Conservation (phyloP, 2,113 vertebrate species). For the Platysternon megacephalum region DNA sequence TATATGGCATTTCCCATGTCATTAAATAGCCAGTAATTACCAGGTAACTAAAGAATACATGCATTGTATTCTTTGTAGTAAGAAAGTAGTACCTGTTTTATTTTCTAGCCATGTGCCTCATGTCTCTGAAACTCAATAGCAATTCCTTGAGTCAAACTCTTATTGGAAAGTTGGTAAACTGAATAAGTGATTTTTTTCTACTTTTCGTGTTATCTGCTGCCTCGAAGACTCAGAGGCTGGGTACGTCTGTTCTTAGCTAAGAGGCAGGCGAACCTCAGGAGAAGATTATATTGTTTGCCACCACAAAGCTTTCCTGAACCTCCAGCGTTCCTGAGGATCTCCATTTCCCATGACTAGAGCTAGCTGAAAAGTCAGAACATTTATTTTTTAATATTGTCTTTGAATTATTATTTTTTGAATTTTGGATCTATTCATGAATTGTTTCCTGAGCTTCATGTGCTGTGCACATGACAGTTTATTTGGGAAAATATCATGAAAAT, state of each 20-base stretch:
- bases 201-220: slow-evolving; percentile 12
- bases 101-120: neutral
- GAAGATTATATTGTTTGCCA: neutral
- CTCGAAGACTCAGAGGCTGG: slow-evolving; percentile 3
- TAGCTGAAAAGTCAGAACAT: neutral
- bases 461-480: neutral
- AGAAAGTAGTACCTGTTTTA: neutral
- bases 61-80: neutral
- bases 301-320: neutral
- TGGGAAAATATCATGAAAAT: neutral
- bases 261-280: neutral
- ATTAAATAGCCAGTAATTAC: neutral
- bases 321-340: neutral
- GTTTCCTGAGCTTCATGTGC: neutral
- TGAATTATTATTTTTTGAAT: neutral
- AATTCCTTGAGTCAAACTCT: neutral
- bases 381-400: neutral
- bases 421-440: neutral
- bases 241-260: neutral
- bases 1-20: neutral
- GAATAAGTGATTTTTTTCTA: neutral
- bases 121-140: neutral
- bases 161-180: slow-evolving; percentile 11
- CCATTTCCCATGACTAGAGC: neutral
- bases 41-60: slow-evolving; percentile 7